These are phyloP conservation scores for Prosapia bicincta DNA, from an alignment of 2,888 invertebrate genomes.

Conservation along the genomic window DNA sequence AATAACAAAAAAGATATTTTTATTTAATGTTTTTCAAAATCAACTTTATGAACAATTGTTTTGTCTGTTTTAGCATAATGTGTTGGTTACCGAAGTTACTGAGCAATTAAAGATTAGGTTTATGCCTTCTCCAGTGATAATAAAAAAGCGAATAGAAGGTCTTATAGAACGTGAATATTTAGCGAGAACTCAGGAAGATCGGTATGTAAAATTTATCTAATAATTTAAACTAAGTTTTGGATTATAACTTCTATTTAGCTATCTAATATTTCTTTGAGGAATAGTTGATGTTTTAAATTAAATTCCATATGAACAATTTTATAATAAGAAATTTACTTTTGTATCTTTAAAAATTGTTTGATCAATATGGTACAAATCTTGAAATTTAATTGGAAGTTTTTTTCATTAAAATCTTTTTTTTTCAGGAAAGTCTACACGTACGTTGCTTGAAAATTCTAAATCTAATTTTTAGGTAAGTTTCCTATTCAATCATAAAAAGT, in stretches of 20 bases:
- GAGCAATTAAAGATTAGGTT: conserved; percentile 96
- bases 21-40: not conserved
- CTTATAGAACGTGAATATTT: conserved; percentile 99
- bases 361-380: too few species aligned
- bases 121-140: conserved; percentile 95
- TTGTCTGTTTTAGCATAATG: conserved; percentile 67
- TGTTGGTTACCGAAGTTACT: conserved; percentile 95
- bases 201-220: conserved; percentile 45
- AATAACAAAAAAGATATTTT: not conserved
- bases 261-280: too few species aligned
- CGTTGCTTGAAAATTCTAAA: conserved; percentile 66
- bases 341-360: too few species aligned
- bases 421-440: conserved; percentile 88
- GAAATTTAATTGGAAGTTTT: too few species aligned
- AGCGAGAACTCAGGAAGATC: conserved; percentile 94
- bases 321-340: too few species aligned
- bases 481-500: too few species aligned
- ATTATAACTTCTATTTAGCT: too few species aligned
- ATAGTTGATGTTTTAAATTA: too few species aligned
- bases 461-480: conserved; percentile 3
- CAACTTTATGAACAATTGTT: conserved; percentile 7
- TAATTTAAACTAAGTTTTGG: not conserved
- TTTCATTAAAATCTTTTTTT: too few species aligned
- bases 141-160: conserved; percentile 99
- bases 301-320: too few species aligned